Evolutionary conservation across 2,888 invertebrate genomes (phyloP).

Genomic region (Cheilosia grossa): DNA sequence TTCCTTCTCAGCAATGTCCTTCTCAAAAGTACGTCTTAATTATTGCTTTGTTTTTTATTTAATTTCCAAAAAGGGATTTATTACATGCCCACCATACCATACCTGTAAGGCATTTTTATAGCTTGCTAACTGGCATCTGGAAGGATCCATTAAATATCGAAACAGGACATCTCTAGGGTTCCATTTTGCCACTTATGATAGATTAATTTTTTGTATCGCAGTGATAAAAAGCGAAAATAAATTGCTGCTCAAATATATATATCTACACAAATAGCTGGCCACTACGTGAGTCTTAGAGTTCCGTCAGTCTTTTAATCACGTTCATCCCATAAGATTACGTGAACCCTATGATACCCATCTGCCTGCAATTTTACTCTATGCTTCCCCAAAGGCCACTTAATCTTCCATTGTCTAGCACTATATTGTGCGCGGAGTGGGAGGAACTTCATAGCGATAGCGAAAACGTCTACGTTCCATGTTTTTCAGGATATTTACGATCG

Average conservation of each 20-base stretch:
- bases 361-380: conserved; percentile 69
- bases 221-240: conserved; percentile 62
- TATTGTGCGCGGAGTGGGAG: conserved; percentile 18
- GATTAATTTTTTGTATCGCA: conserved; percentile 48
- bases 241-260: conserved; percentile 47
- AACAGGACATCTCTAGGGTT: conserved; percentile 44
- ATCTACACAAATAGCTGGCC: conserved; percentile 39
- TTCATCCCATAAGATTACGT: conserved; percentile 66
- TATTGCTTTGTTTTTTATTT: too few relatives aligned
- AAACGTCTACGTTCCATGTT: conserved; percentile 56
- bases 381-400: conserved; percentile 73
- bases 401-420: conserved; percentile 71
- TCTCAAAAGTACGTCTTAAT: too few relatives aligned
- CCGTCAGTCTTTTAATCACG: conserved; percentile 70
- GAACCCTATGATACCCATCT: conserved; percentile 69
- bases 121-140: conserved; percentile 32
- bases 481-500: conserved; percentile 73
- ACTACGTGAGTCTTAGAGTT: conserved; percentile 69
- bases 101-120: not conserved
- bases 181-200: conserved; percentile 66
- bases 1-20: too few relatives aligned
- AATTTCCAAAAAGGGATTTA: not conserved
- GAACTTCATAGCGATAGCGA: conserved; percentile 56
- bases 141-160: conserved; percentile 33
- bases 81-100: not conserved